A percentile compares a stretch with the other conserved stretches of the same genome.
Conservation (phyloP, 2,113 vertebrate species). For the Myotis brandtii region DNA sequence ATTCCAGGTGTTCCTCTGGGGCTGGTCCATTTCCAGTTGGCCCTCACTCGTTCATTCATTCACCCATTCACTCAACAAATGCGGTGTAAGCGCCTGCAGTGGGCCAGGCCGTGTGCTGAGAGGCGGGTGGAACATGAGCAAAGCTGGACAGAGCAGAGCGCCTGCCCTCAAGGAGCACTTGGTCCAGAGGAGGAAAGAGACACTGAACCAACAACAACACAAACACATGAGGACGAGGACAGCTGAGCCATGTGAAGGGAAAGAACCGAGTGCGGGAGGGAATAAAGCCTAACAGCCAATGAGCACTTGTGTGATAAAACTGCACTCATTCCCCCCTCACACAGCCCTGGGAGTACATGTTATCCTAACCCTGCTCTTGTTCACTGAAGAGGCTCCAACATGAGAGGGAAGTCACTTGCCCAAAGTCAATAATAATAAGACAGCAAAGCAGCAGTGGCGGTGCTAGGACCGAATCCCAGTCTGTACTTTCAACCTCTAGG, state of each 20-base stretch:
- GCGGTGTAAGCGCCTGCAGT: background rate
- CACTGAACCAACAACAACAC: background rate
- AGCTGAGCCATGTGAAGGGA: accelerated
- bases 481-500: accelerated
- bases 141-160: background rate
- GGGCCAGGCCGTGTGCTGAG: background rate
- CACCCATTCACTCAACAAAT: background rate
- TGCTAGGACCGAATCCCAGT: background rate
- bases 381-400: background rate
- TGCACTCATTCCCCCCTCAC: accelerated
- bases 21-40: background rate
- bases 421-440: background rate
- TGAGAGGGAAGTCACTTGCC: background rate
- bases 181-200: background rate
- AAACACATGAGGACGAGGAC: accelerated
- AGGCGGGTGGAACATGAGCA: accelerated
- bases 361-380: background rate
- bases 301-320: accelerated
- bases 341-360: background rate
- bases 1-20: background rate
- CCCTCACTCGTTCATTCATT: background rate
- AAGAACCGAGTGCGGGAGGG: background rate
- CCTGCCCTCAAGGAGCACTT: background rate
- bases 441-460: background rate
- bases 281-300: background rate